phyloP scores from a whole-genome alignment of 2,797 vertebrate genomes.

The Glyptemys insculpta region DNA sequence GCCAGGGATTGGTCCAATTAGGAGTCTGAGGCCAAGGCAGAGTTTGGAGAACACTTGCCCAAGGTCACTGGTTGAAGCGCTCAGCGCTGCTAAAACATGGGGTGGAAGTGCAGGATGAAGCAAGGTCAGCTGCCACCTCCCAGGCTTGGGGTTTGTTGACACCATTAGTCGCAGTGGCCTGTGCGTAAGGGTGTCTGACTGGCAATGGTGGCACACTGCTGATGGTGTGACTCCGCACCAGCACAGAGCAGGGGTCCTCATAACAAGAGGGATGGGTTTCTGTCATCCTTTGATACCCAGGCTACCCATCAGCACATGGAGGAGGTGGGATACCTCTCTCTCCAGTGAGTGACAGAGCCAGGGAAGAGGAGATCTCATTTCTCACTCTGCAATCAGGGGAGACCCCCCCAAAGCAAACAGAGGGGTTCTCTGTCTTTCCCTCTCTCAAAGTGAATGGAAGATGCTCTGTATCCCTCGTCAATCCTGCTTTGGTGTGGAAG shows the following conservation, averaged over 20 bases:
- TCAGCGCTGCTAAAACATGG: rapidly evolving
- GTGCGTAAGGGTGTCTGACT: not conserved
- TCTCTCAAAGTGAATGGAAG: not conserved
- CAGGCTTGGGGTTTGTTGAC: not conserved
- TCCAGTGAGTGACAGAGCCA: rapidly evolving
- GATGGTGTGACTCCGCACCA: not conserved
- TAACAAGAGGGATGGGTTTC: not conserved
- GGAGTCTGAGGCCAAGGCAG: not conserved
- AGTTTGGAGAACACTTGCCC: not conserved
- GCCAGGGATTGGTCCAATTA: not conserved
- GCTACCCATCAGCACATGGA: not conserved
- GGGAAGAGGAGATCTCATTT: not conserved
- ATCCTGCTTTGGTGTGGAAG: not conserved
- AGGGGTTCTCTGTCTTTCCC: not conserved
- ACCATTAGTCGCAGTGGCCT: not conserved
- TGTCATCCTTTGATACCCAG: not conserved
- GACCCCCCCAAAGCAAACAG: rapidly evolving
- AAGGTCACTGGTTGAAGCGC: not conserved
- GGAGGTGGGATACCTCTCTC: not conserved
- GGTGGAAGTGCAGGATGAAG: not conserved
- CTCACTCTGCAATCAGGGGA: not conserved
- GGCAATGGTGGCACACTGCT: not conserved
- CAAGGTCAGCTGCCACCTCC: rapidly evolving
- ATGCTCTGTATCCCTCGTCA: not conserved
- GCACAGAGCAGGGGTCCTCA: not conserved